Conservation (phyloP, 2,113 vertebrate species). For the Hydrochoerus hydrochaeris region DNA sequence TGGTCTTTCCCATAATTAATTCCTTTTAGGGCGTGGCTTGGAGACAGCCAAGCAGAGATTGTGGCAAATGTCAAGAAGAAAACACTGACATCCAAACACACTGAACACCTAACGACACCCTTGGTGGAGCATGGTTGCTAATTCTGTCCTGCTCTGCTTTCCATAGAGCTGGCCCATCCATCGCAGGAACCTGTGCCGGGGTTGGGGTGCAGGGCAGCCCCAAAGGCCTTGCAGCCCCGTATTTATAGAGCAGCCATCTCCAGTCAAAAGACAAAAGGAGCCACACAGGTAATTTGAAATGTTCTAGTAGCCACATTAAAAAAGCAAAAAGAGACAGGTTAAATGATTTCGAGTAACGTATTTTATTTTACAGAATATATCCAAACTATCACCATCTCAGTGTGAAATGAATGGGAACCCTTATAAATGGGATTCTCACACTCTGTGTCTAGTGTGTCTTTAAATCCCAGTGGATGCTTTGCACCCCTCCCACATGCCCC, state of each 20-base stretch:
- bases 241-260: background rate
- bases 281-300: background rate
- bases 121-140: background rate
- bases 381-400: background rate
- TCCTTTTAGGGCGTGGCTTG: background rate
- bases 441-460: background rate
- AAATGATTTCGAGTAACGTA: background rate
- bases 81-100: accelerated
- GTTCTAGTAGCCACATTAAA: background rate
- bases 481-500: accelerated
- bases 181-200: background rate
- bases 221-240: accelerated
- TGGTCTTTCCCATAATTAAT: background rate
- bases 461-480: background rate
- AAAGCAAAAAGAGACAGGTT: background rate
- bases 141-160: background rate
- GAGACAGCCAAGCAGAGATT: background rate
- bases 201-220: accelerated
- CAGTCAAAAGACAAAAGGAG: accelerated
- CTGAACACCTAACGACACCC: background rate
- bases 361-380: background rate
- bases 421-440: background rate
- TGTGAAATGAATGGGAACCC: background rate
- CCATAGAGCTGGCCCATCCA: accelerated
- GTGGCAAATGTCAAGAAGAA: background rate